Percentiles rank a stretch among this genome's conserved stretches.
phyloP scores from a whole-genome alignment of 2,797 vertebrate species.

The Phalloptychus januarius region DNA sequence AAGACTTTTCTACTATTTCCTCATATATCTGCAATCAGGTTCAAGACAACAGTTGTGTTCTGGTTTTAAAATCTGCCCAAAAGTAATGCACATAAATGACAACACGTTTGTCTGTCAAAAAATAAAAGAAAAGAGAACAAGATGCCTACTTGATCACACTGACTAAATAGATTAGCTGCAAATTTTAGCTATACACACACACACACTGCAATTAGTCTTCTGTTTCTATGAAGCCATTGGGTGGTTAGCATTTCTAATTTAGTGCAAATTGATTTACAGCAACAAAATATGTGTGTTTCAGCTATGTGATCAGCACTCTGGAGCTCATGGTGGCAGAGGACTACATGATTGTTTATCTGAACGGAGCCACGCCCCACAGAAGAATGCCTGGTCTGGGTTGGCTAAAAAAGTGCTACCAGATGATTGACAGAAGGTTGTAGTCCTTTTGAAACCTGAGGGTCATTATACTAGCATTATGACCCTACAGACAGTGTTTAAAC shows the following conservation, averaged over 20 bases:
- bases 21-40: slow-evolving; percentile 13
- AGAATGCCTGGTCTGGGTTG: slow-evolving; percentile 96
- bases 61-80: slow-evolving; percentile 9
- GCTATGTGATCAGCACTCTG: slow-evolving; percentile 97
- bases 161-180: neutral
- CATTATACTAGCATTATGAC: neutral
- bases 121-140: neutral
- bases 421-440: slow-evolving; percentile 92
- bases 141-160: neutral
- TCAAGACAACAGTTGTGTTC: slow-evolving; percentile 23
- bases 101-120: neutral
- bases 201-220: neutral
- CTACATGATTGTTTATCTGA: slow-evolving; percentile 98
- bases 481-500: neutral
- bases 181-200: neutral
- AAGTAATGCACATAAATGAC: neutral
- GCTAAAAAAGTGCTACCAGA: slow-evolving; percentile 98
- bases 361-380: slow-evolving; percentile 95
- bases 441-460: neutral
- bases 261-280: neutral
- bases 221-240: neutral
- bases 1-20: slow-evolving; percentile 11
- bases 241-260: neutral
- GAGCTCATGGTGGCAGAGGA: slow-evolving; percentile 99
- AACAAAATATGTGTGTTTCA: slow-evolving; percentile 53